Base-by-base conservation (phyloP, 2,113 vertebrate species). In the Ramphastos sulfuratus region DNA sequence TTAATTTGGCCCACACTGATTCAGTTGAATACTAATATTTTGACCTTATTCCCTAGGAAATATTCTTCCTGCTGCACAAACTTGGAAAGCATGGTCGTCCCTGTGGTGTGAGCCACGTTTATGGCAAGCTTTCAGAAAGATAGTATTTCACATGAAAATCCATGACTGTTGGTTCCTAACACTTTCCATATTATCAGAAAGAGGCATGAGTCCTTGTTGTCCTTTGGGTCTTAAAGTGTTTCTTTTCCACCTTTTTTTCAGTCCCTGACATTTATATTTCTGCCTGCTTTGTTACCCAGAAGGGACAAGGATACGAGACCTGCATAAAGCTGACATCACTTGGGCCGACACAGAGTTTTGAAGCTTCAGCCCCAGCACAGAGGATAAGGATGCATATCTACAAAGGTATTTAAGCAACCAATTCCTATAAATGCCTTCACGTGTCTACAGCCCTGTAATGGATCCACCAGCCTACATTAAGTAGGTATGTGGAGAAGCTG, bases 31-130 rank as follows among this genome's bases (percentile, higher is more conserved):
- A 39, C 72, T 90, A 93, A 55, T 88, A 95, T 91, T 88, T 96
- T 94, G 65, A 94, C 94, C 76, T 85, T 83, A 90, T 90, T 90
- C 93, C 96, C 95, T 52, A 90, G 90, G 70, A 94, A 88, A 73
- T 94, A 88, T 12, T 90, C 35, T 94, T 91, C 58, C 76, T 72
- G 27, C 73, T 94, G 70, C 85, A 82, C 35, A 82, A 61, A 90
- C 73, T 93, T 95, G 93, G 91, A 94, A 94, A 91, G 74, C 1
- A 0, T 88, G 85, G 30, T 70, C 35, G 81, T 94, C 59, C 58
- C 82, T 83, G 85, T 0, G 0, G 75, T 82, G 73, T 52, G 73
- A 95, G 90, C 89, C 87, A 88, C 35, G 13, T 90, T 94, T 95
- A 70, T 87, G 89, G 92, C 92, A 92, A 82, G 30, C 46, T 91